phyloP scores from a whole-genome alignment of 35 echinoderm and acorn worm genomes.

The Amphiura filiformis region DNA sequence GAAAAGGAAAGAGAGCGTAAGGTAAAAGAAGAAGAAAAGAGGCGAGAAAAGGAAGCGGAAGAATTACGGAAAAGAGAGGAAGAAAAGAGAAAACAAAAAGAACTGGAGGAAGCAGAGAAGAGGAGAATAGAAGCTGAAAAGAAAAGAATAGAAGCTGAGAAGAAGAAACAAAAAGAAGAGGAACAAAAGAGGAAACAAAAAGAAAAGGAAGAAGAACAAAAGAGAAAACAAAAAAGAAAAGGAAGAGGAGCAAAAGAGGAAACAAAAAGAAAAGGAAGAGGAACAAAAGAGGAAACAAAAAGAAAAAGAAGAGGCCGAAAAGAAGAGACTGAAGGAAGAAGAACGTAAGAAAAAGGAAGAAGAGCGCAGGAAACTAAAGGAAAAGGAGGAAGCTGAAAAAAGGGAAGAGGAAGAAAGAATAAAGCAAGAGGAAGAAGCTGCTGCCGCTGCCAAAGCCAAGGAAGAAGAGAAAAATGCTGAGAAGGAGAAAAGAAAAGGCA shows the following conservation, averaged over 20 bases:
- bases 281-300: slow-evolving; percentile 24
- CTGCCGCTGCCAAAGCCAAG: slow-evolving; percentile 32
- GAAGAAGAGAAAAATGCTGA: slow-evolving; percentile 33
- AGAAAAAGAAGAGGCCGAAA: slow-evolving; percentile 9
- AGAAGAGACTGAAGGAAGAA: background rate
- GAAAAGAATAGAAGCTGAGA: slow-evolving; percentile 25
- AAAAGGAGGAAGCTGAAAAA: slow-evolving; percentile 26
- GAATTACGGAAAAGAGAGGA: slow-evolving; percentile 38
- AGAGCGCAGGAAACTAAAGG: slow-evolving; percentile 22
- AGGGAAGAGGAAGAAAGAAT: slow-evolving; percentile 43
- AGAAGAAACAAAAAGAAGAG: slow-evolving; percentile 43
- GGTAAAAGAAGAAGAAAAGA: no score
- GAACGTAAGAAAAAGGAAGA: background rate
- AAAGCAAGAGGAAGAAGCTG: slow-evolving; percentile 12
- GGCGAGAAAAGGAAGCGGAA: slow-evolving; percentile 24
- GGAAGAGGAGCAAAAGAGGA: no score
- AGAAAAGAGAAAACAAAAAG: slow-evolving; percentile 43
- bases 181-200: slow-evolving; percentile 54
- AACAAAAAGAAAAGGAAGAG: slow-evolving; percentile 16
- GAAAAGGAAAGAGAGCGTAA: no score
- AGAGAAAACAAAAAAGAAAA: slow-evolving; percentile 53
- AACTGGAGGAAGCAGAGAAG: slow-evolving; percentile 28
- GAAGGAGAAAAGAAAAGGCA: slow-evolving; percentile 16
- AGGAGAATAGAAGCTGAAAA: slow-evolving; percentile 33
- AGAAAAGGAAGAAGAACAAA: slow-evolving; percentile 60